Percentiles rank a stretch among this genome's conserved stretches.
Conservation (phyloP, 1,140 invertebrate genomes). For the Harpegnathos saltator region DNA sequence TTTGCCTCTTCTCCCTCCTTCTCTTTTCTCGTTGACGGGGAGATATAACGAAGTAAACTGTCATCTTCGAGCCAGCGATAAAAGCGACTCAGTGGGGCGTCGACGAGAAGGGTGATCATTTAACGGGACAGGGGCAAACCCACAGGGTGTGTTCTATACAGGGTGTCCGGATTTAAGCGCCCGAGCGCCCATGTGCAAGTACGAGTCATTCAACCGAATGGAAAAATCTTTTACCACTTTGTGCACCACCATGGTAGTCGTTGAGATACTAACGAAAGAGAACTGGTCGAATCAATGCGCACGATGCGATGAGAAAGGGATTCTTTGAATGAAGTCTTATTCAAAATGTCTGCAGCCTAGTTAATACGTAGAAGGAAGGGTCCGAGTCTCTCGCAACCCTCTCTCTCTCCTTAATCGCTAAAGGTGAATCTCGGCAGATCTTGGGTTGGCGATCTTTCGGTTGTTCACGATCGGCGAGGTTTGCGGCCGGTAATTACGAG, state of each 20-base stretch:
- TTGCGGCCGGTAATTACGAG: conserved; percentile 52
- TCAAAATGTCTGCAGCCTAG: too few relatives aligned
- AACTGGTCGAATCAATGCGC: too few relatives aligned
- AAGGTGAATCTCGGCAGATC: conserved; percentile 63
- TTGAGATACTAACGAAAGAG: too few relatives aligned
- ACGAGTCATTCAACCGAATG: too few relatives aligned
- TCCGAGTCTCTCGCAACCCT: conserved; percentile 29
- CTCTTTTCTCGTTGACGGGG: background rate
- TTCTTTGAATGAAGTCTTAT: too few relatives aligned
- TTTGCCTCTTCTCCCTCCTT: background rate
- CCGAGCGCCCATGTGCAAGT: too few relatives aligned
- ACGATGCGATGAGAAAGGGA: too few relatives aligned
- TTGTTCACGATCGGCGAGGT: conserved; percentile 61
- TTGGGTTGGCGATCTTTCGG: conserved; percentile 6
- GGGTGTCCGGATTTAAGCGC: background rate
- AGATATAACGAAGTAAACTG: background rate
- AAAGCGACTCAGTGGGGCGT: background rate
- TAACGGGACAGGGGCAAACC: background rate
- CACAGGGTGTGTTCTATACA: too few relatives aligned
- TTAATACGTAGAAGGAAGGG: too few relatives aligned
- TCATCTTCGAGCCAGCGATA: background rate
- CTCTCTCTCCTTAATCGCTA: conserved; percentile 36
- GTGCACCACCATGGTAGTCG: too few relatives aligned
- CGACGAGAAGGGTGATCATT: background rate
- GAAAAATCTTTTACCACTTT: too few relatives aligned